phyloP scores from a whole-genome alignment of 1,140 invertebrate genomes.

The Campoletis sonorensis region DNA sequence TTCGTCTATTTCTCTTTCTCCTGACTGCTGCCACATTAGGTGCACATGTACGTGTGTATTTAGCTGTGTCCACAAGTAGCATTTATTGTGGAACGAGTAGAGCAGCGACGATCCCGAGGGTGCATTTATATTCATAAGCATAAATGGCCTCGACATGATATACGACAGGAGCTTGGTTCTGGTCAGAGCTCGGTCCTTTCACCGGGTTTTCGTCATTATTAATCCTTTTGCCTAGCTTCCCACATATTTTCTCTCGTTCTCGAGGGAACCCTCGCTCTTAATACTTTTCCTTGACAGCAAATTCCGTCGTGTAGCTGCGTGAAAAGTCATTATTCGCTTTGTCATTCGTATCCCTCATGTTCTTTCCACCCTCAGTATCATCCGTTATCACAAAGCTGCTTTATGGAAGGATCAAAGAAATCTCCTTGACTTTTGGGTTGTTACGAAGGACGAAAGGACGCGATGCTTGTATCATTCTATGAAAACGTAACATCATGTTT shows the following conservation, averaged over 20 bases:
- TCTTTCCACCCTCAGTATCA: neutral
- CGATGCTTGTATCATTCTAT: no score
- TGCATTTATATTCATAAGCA: constrained; percentile 64
- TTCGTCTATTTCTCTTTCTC: constrained; percentile 23
- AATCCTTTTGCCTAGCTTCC: constrained; percentile 43
- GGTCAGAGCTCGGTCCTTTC: constrained; percentile 51
- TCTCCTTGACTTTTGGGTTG: neutral
- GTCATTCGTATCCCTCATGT: neutral
- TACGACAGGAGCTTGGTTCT: constrained; percentile 44
- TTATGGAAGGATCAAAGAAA: neutral
- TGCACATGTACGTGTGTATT: neutral
- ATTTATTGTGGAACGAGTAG: constrained; percentile 52
- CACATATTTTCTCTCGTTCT: constrained; percentile 24
- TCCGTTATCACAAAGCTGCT: neutral
- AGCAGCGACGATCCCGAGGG: constrained; percentile 38
- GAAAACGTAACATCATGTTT: no score
- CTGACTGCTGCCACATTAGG: neutral
- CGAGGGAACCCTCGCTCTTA: neutral
- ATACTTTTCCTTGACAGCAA: neutral
- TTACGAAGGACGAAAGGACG: neutral
- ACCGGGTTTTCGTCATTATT: constrained; percentile 54
- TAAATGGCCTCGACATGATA: constrained; percentile 56
- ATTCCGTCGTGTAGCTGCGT: constrained; percentile 5
- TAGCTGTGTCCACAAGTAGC: constrained; percentile 28
- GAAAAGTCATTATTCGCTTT: constrained; percentile 28